Base-by-base conservation (phyloP, 2,797 vertebrate species). In the Myotis myotis region DNA sequence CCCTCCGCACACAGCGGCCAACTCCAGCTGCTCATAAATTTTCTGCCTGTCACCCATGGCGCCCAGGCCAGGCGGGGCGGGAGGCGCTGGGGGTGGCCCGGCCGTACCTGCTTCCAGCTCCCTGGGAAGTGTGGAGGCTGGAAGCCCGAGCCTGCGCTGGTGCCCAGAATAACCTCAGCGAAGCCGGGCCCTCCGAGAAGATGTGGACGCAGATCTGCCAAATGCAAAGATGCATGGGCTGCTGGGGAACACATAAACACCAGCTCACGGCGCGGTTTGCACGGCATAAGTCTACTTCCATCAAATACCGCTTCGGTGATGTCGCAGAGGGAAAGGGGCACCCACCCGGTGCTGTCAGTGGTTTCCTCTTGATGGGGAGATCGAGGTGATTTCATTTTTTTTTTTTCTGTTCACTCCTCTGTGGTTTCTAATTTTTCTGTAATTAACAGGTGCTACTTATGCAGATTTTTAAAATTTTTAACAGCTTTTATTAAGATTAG, bases 21-120 rank as follows among this genome's bases (percentile, higher is more conserved):
- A 66, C 80, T 79, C 75, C 75, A 44, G 22, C 88, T 88, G 91
- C 82, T 96, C 85, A 87, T 96, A 89, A 94, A 96, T 96, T 92
- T 95, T 84, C 87, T 85, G 90, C 94, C 87, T 90, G 96, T 93
- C 81, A 87, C 75, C 91, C 78, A 0, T 89, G 89, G 91, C 47
- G 80, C 93, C 95, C 76, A 15, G 87, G 92, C 95, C 80, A 55
- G 93, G 93, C 82, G 0, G 87, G 83, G 68, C 6, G 25, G 89
- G 89, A 90, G 95, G 47, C 16, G 1, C 55, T 72, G 81, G 81
- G 53, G 89, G 82, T 78, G 15, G 55, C 64, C 64, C 13, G 82
- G 53, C 19, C 51, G 3, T 95, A 92, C 89, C 85, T 95, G 93
- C 82, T 85, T 93, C 92, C 84, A 94, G 96, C 72, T 84, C 92